A percentile compares a stretch with the other conserved stretches of the same genome.
phyloP scores from a whole-genome alignment of 2,797 vertebrate genomes.

The Oreortyx pictus region DNA sequence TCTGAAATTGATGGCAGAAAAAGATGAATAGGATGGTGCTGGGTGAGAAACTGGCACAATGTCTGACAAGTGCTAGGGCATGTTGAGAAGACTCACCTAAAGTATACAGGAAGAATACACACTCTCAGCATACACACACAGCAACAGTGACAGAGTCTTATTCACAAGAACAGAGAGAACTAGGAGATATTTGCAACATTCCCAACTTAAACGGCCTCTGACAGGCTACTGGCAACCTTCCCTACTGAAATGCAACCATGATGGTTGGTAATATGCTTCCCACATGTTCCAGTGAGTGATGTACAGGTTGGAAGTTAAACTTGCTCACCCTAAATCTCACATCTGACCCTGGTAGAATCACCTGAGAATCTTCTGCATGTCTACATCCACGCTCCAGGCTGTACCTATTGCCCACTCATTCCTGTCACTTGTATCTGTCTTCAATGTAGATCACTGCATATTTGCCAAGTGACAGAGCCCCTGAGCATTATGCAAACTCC shows the following conservation, averaged over 20 bases:
- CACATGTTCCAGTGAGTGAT: not conserved
- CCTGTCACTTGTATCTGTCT: not conserved
- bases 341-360: not conserved
- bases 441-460: not conserved
- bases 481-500: not conserved
- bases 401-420: not conserved
- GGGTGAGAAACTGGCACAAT: not conserved
- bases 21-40: not conserved
- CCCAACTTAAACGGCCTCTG: not conserved
- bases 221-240: constrained; percentile 23
- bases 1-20: not conserved
- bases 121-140: rapidly evolving
- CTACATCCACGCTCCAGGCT: not conserved
- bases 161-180: not conserved
- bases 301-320: not conserved
- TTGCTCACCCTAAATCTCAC: not conserved
- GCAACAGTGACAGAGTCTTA: not conserved
- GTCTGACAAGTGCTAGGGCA: not conserved
- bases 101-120: not conserved
- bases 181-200: not conserved
- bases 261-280: constrained; percentile 22
- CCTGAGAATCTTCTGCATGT: not conserved
- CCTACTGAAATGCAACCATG: constrained; percentile 4
- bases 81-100: not conserved
- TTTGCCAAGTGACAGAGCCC: not conserved